phyloP scores from a whole-genome alignment of 2,113 vertebrate species.

The Trematocara marginatum region DNA sequence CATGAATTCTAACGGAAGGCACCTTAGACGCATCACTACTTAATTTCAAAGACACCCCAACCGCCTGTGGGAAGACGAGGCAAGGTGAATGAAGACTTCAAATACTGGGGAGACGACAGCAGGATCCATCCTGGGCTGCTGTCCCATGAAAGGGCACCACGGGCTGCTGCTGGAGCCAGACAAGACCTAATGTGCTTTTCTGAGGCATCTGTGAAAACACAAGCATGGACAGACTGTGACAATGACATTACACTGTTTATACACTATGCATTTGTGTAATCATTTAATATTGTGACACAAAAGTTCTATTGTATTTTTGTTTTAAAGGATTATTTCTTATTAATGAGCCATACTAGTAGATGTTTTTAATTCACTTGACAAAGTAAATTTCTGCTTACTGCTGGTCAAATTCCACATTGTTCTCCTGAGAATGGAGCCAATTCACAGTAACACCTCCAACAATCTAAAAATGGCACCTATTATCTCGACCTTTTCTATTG shows the following conservation, averaged over 20 bases:
- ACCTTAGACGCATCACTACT: background rate
- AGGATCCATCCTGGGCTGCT: background rate
- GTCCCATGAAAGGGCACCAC: constrained; percentile 15
- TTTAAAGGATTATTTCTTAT: background rate
- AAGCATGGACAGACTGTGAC: background rate
- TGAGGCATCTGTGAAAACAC: constrained; percentile 3
- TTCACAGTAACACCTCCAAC: background rate
- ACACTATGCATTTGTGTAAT: background rate
- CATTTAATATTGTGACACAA: background rate
- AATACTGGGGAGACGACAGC: background rate
- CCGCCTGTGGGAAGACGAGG: constrained; percentile 5
- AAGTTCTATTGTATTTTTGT: background rate
- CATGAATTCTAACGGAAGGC: constrained; percentile 17
- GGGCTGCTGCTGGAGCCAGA: constrained; percentile 33
- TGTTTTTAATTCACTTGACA: background rate
- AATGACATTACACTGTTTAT: background rate
- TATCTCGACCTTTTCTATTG: background rate
- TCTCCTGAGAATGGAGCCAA: background rate
- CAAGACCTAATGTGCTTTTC: constrained; percentile 19
- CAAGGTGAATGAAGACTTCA: constrained; percentile 2
- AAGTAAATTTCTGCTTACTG: background rate
- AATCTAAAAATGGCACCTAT: background rate
- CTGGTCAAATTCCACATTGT: background rate
- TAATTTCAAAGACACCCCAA: background rate
- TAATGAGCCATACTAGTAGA: background rate